Evolutionary conservation across 2,797 vertebrate species (phyloP), one percentile per base, ranked within the genome.

Genomic region (Psittacula derbiana): DNA sequence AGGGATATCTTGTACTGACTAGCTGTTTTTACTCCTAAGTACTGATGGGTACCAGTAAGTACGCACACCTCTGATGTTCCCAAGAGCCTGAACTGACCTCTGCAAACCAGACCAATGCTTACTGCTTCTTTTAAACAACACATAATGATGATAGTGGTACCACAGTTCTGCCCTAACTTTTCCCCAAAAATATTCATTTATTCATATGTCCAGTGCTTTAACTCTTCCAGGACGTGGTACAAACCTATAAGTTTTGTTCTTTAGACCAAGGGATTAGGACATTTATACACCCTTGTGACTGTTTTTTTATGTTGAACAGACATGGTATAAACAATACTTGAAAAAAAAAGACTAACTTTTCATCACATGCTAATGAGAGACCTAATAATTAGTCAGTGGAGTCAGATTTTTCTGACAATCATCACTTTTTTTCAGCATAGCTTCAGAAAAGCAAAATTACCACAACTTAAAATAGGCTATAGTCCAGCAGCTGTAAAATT

Each of bases 1-100:
- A 69, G 79, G 9, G 16, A 16, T 31, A 67, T 23, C 13, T 43
- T 31, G 11, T 31, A 8, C 8, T 23, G 31, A 50, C 19, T 47
- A 65, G 20, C 6, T 67, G 3, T 28, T 86, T 89, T 74, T 46
- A 31, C 25, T 83, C 8, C 2, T 10, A 28, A 47, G 12, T 28
- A 49, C 6, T 50, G n/a, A 53, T 44, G 12, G 11, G 20, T 43
- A 44, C 16, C 24, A 16, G 18, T 21, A 65, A n/a, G 11, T 16
- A 44, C 0, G 0, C 12, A 4, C 3, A 40, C 1, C 0, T 31
- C 14, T 78, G 5, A 30, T 65, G 8, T 18, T 81, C n/a, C 27
- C 30, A 21, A 60, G 52, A 79, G 15, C 17, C 44, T 61, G 23
- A 58, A 46, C 2, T 44, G 18, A 47, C 8, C 21, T 50, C 19